Evolutionary conservation across 1,140 invertebrate genomes (phyloP), one percentile per base, ranked within the genome.

Genomic region (Halesus radiatus): DNA sequence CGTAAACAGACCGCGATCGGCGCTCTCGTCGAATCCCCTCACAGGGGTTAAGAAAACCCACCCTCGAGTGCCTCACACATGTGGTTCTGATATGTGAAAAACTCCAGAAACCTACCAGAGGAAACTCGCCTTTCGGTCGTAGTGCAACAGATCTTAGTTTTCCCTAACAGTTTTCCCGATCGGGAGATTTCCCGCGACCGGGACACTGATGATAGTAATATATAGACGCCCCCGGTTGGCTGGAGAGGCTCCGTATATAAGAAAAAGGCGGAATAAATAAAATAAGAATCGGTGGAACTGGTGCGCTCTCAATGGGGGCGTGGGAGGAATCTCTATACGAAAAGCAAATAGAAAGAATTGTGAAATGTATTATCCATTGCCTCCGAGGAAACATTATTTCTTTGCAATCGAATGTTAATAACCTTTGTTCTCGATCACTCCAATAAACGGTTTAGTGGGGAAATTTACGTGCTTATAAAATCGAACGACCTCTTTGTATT

Each of bases 201-300:
- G 72, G 74, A 78, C 78, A 60, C 50, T 56, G 76, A 75, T 78
- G 80, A 81, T 81, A 75, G 80, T 81, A 64, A 81, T 60, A 29
- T 75, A 81, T 78, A 76, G 76, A 45, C 70, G 80, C 70, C 53
- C 52, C 72, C 76, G 76, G 76, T 81, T 76, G 73, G 79, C 56
- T 53, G 64, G 26, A 37, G 23, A 29, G 1, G 32, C 45, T 60
- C 52, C 45, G 75, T 50, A 66, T 64, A 77, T 77, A 77, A 23
- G 75, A 68, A 37, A 37, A 72, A 72, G 76, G 52, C 60, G 60
- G 68, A 58, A 75, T 75, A 75, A 75, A 56, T 56, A 58, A 70
- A 37, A 68, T 45, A 70, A 54, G 64, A 72, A 72, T 60, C 70
- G 70, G 56, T 26, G 68, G 79, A 76, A 78, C 56, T 60, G 37